Base-by-base conservation (phyloP, 30 jellyfish, hydroid and myxozoan species). In the Euphysa ruthae region DNA sequence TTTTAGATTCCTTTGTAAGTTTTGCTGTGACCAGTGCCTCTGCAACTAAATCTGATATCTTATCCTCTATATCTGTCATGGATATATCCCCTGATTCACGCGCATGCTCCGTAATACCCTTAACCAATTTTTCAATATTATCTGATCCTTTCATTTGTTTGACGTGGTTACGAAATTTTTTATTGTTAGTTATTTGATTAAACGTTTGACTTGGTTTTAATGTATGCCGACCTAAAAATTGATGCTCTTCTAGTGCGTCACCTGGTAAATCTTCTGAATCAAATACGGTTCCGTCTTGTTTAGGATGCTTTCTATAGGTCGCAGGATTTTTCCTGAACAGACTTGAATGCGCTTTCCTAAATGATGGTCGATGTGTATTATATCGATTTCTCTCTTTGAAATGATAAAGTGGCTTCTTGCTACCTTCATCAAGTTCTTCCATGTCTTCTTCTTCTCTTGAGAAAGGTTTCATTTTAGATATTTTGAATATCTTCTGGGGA, bases 21-120 rank as follows among this genome's bases (percentile, higher is more conserved):
- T 43, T 63, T 30, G 77, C 77, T 15, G 42, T 32, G 42, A 63
- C 77, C 10, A 63, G 34, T 3, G 77, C 77, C 42, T 63, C 77
- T 14, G 77, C 77, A 19, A 63, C 42, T 18, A 24, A 44, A 63
- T 63, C 77, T 0, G 77, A 63, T 3, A 63, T 63, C 42, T 34
- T 35, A 16, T 63, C 77, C 30, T 63, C 77, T 19, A 63, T 24
- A 63, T 35, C 77, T 1, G 77, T 10, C 32, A 24, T 63, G 1
- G 46, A 23, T 0, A 43, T 21, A 26, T 26, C 77, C 2, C 77
- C 77, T 24, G 58, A 24, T 2, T 35, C 32, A 30, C 63, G 77
- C 8, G 77, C 77, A 24, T 42, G 58, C 15, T 42, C 33, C n/a
- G 77, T 24, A 18, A 63, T 63, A 0, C 77, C 77, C 58, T 63